Percentiles rank a stretch among this genome's conserved stretches.
Conservation (phyloP, 2,888 invertebrate genomes). For the Leptopterna dolabrata region DNA sequence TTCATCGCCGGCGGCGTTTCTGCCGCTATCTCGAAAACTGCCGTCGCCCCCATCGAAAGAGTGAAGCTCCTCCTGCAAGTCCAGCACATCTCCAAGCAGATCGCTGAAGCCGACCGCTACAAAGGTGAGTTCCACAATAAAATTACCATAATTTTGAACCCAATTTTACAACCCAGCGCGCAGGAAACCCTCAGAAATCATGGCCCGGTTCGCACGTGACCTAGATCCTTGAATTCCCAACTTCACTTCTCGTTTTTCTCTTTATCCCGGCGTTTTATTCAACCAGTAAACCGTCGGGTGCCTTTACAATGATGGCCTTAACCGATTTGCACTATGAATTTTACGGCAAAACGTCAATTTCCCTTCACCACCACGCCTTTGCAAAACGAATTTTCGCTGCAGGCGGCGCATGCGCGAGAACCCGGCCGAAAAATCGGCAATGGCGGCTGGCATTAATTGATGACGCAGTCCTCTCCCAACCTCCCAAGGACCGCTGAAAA, state of each 20-base stretch:
- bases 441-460: slow-evolving; percentile 45
- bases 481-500: not conserved
- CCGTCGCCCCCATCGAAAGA: slow-evolving; percentile 94
- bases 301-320: too few relatives aligned
- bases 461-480: slow-evolving; percentile 15
- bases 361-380: slow-evolving; percentile 30
- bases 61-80: slow-evolving; percentile 95
- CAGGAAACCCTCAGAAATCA: not conserved
- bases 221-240: slow-evolving; percentile 10
- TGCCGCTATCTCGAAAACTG: slow-evolving; percentile 93
- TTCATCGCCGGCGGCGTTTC: slow-evolving; percentile 92
- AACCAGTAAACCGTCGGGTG: too few relatives aligned
- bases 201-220: slow-evolving; percentile 35
- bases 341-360: not conserved
- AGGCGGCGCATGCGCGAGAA: slow-evolving; percentile 25
- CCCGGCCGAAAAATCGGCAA: slow-evolving; percentile 45
- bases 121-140: slow-evolving; percentile 76
- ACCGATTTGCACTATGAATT: not conserved
- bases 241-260: not conserved
- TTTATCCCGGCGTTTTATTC: not conserved
- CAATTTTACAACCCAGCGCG: not conserved
- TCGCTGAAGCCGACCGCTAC: slow-evolving; percentile 86
- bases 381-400: not conserved
- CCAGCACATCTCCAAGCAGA: slow-evolving; percentile 92
- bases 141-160: not conserved